Evolutionary conservation across 2,888 invertebrate species (phyloP).

Genomic region (Hipparchia semele): DNA sequence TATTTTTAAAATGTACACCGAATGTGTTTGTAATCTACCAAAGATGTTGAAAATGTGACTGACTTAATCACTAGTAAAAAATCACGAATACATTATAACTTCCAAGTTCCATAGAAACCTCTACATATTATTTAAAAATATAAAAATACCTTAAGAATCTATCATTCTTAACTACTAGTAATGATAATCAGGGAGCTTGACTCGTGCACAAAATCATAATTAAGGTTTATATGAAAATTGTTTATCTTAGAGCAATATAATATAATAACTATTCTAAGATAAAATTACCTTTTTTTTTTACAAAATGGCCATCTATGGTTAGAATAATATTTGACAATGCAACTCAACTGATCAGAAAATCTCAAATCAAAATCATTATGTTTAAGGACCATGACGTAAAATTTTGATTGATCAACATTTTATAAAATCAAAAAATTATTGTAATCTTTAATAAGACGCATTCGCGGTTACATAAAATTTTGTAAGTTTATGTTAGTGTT

Average conservation of each 20-base stretch:
- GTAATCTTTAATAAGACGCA: constrained; percentile 46
- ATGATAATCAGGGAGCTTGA: constrained; percentile 53
- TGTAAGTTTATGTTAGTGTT: constrained; percentile 42
- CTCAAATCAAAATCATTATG: constrained; percentile 65
- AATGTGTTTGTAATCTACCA: constrained; percentile 62
- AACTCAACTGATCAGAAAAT: constrained; percentile 43
- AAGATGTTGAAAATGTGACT: constrained; percentile 66
- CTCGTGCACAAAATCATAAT: constrained; percentile 72
- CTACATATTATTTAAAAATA: constrained; percentile 36
- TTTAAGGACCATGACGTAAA: constrained; percentile 71
- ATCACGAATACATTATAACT: constrained; percentile 36
- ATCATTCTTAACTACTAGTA: constrained; percentile 51
- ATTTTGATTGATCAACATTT: constrained; percentile 78
- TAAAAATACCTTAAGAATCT: constrained; percentile 37
- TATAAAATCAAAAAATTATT: constrained; percentile 45
- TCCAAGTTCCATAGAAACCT: constrained; percentile 41
- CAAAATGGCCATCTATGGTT: constrained; percentile 29
- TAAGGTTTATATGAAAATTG: constrained; percentile 41
- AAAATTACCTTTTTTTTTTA: constrained; percentile 35
- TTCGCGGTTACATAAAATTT: constrained; percentile 42
- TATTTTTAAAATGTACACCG: constrained; percentile 38
- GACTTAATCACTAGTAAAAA: constrained; percentile 48
- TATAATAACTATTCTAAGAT: constrained; percentile 32
- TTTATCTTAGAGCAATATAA: constrained; percentile 37
- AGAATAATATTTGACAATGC: constrained; percentile 36